Conservation (phyloP, 64 coral and sea anemone species). For the Porites australiensis region DNA sequence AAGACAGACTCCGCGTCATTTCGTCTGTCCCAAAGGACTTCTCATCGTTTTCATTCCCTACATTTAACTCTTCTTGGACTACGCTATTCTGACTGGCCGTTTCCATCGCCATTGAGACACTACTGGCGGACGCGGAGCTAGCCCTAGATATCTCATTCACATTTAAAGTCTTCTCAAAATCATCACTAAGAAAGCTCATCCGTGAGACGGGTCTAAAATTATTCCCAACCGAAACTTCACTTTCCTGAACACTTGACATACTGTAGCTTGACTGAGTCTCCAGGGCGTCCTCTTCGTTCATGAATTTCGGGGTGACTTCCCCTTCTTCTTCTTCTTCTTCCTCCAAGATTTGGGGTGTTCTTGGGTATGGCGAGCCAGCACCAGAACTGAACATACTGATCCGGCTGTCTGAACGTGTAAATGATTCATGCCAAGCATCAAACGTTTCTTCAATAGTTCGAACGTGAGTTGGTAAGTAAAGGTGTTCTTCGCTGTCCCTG, state of each 20-base stretch:
- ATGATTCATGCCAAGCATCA: conserved; percentile 88
- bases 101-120: not conserved
- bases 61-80: not conserved
- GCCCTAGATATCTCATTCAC: not conserved
- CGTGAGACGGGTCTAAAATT: conserved; percentile 19
- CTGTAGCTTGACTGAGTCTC: not conserved
- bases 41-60: not conserved
- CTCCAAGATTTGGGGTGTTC: conserved; percentile 5
- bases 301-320: conserved; percentile 7
- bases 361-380: not conserved
- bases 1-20: conserved; percentile 46
- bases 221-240: not conserved
- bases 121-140: conserved; percentile 24
- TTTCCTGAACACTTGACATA: conserved; percentile 6
- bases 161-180: not conserved
- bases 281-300: not conserved
- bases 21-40: not conserved
- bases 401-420: conserved; percentile 41
- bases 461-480: conserved; percentile 65
- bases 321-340: not conserved
- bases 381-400: conserved; percentile 33
- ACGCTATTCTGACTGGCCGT: not conserved
- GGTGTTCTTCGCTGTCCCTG: conserved; percentile 11
- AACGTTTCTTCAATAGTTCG: conserved; percentile 90
- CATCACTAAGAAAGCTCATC: conserved; percentile 54